A percentile compares a stretch with the other conserved stretches of the same genome.
Evolutionary conservation across 2,113 vertebrate genomes (phyloP).

Genomic region (Motacilla tschutschensis): DNA sequence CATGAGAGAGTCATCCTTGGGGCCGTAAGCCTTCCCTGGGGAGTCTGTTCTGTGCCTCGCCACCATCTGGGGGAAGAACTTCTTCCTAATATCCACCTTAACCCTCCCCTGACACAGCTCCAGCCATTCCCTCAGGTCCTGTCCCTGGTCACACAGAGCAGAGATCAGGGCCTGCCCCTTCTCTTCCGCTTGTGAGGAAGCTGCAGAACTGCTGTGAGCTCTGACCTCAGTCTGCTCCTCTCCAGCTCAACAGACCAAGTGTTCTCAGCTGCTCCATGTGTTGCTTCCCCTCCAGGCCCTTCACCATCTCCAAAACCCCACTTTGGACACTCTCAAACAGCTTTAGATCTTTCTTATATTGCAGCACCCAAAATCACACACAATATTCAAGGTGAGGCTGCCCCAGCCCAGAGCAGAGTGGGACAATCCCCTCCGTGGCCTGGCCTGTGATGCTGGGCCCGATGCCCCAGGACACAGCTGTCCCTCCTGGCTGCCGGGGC

Average conservation of each 20-base stretch:
- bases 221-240: not conserved
- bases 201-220: not conserved
- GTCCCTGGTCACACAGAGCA: not conserved
- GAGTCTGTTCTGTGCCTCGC: not conserved
- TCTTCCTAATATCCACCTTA: not conserved
- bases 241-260: not conserved
- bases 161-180: no score
- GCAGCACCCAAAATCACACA: not conserved
- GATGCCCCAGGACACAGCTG: not conserved
- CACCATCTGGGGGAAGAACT: not conserved
- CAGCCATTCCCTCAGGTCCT: fast-evolving
- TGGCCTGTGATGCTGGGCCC: fast-evolving
- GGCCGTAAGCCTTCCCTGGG: fast-evolving
- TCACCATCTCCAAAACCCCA: not conserved
- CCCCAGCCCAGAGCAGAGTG: not conserved
- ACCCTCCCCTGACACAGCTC: not conserved
- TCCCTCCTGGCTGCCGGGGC: not conserved
- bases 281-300: not conserved
- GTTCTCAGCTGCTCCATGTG: fast-evolving
- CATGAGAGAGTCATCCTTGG: fast-evolving
- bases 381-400: fast-evolving
- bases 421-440: not conserved
- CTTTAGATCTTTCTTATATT: not conserved
- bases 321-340: not conserved
- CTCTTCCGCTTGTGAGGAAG: fast-evolving